Percentiles rank a stretch among this genome's conserved stretches.
phyloP scores from a whole-genome alignment of 1,140 invertebrate species.

The Diprion similis region DNA sequence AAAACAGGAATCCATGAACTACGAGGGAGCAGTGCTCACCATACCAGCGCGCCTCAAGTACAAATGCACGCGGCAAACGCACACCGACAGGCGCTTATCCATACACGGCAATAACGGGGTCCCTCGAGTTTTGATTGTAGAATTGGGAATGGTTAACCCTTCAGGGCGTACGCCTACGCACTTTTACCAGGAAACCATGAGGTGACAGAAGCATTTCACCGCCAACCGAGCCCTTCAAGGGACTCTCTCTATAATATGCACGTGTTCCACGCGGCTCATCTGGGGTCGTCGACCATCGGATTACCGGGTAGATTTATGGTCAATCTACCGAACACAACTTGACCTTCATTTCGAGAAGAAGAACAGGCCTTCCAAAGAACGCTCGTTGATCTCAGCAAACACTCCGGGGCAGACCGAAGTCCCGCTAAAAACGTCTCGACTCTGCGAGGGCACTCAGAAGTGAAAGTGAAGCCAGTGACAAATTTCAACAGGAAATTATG shows the following conservation, averaged over 20 bases:
- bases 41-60: not conserved
- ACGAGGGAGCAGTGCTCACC: not conserved
- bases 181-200: conserved; percentile 61
- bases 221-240: conserved; percentile 41
- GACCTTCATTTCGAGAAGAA: not conserved
- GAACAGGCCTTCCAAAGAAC: not conserved
- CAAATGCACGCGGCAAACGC: too few relatives aligned
- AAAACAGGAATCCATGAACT: conserved; percentile 51
- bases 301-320: not conserved
- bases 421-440: not conserved
- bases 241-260: conserved; percentile 15
- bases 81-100: not conserved
- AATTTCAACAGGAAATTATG: conserved; percentile 40
- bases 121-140: conserved; percentile 28
- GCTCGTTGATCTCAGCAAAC: conserved; percentile 18
- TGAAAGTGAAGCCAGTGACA: conserved; percentile 45
- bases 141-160: conserved; percentile 41
- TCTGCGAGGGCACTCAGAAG: conserved; percentile 39
- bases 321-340: not conserved
- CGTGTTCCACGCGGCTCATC: not conserved
- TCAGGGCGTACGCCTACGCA: conserved; percentile 63
- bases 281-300: not conserved
- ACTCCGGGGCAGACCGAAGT: conserved; percentile 12
- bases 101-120: conserved; percentile 10
- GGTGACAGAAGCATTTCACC: conserved; percentile 36